Conservation (phyloP, 2,888 invertebrate species). For the Drosophila longiperda region DNA sequence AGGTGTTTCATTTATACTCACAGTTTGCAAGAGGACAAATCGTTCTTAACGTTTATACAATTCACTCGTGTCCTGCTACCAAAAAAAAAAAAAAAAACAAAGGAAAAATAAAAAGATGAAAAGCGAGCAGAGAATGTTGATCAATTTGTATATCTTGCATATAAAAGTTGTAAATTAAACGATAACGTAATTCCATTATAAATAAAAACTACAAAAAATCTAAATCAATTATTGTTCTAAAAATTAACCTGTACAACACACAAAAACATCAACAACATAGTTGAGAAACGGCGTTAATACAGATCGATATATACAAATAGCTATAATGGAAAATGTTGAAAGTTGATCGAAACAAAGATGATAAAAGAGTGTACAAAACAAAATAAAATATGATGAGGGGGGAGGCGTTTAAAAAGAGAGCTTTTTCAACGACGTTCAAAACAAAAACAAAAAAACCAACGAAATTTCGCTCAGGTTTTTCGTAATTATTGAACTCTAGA, state of each 20-base stretch:
- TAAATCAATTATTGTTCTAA: conserved; percentile 35
- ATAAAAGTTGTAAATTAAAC: conserved; percentile 69
- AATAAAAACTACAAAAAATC: conserved; percentile 59
- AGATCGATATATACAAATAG: conserved; percentile 45
- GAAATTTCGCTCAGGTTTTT: conserved; percentile 78
- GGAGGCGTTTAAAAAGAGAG: conserved; percentile 24
- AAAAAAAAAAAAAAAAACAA: conserved; percentile 13
- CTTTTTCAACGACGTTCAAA: conserved; percentile 35
- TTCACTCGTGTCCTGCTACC: conserved; percentile 20
- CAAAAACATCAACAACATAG: neutral
- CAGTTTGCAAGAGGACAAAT: conserved; percentile 43
- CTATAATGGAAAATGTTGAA: conserved; percentile 47
- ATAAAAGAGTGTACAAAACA: conserved; percentile 55
- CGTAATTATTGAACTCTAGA: conserved; percentile 64
- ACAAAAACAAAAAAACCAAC: conserved; percentile 39
- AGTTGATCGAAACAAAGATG: conserved; percentile 33
- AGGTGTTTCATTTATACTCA: conserved; percentile 68
- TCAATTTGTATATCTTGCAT: conserved; percentile 55
- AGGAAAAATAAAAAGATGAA: conserved; percentile 10
- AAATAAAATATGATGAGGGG: conserved; percentile 13
- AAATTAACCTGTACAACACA: conserved; percentile 7
- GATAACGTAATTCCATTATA: conserved; percentile 77
- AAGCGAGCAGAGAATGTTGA: conserved; percentile 15
- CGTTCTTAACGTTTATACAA: conserved; percentile 30
- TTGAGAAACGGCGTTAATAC: conserved; percentile 17